A percentile compares a stretch with the other conserved stretches of the same genome.
phyloP scores from a whole-genome alignment of 1,140 invertebrate genomes.

The Drosophila punjabiensis region DNA sequence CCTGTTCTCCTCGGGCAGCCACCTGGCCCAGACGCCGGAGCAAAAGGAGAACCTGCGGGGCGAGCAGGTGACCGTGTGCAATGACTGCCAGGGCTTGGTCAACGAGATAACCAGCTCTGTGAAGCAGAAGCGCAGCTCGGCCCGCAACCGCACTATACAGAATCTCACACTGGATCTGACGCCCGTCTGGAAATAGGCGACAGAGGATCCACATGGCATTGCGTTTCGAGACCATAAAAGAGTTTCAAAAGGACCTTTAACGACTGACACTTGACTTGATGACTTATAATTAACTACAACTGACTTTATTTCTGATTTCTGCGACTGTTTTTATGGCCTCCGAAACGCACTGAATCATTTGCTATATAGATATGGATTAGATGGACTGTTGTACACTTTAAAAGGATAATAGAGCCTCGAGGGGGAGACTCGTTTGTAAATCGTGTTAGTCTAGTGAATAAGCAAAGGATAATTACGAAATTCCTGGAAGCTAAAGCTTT shows the following conservation, averaged over 20 bases:
- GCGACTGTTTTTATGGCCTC: constrained; percentile 24
- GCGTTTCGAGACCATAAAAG: constrained; percentile 27
- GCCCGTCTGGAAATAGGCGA: constrained; percentile 89
- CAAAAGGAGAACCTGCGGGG: constrained; percentile 89
- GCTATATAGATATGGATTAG: constrained; percentile 40
- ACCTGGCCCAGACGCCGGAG: constrained; percentile 76
- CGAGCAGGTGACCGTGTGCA: constrained; percentile 94
- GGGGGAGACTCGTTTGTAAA: constrained; percentile 57
- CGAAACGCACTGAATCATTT: constrained; percentile 17
- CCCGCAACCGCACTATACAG: constrained; percentile 91
- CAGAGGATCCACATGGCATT: neutral
- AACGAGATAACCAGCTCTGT: constrained; percentile 96
- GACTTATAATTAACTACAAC: constrained; percentile 12
- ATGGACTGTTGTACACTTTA: constrained; percentile 69
- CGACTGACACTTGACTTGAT: constrained; percentile 43
- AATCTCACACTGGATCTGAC: constrained; percentile 93
- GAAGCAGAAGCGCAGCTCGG: constrained; percentile 91
- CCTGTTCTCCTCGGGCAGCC: constrained; percentile 85
- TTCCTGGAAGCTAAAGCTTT: constrained; percentile 53
- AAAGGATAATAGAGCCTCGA: constrained; percentile 23
- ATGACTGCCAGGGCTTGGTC: constrained; percentile 97
- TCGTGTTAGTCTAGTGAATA: constrained; percentile 69
- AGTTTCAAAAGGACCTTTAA: constrained; percentile 2
- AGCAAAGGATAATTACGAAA: constrained; percentile 31
- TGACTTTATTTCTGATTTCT: constrained; percentile 31